Evolutionary conservation across 2,888 invertebrate species (phyloP), one percentile per base, ranked within the genome.

Genomic region (Schrankia costaestrigalis): DNA sequence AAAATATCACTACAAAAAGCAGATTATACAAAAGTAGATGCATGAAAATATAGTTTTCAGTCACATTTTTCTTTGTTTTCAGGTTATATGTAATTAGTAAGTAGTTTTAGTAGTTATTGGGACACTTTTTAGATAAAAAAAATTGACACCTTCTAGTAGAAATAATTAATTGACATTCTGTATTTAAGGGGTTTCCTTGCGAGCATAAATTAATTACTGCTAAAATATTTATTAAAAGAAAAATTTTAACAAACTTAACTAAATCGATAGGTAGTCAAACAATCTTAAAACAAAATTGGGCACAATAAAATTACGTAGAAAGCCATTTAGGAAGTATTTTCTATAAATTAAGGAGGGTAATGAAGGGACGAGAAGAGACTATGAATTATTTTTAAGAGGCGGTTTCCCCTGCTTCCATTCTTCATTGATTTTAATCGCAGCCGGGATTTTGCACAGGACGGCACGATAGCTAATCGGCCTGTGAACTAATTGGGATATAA

Each of bases 301-400:
- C 31, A 31, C 47, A 41, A 58, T 56, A 48, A 67, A 71, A 67
- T 59, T 57, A 56, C 44, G 37, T 48, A 35, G 46, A 46, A 55
- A 69, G 70, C 62, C 68, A 73, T 71, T 50, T 46, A 37, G 46
- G 39, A 66, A 69, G 69, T 66, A 70, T 73, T 67, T 62, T 48
- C 59, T 57, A 63, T 59, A 68, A 69, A 69, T 71, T 69, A 71
- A 68, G 60, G 71, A 63, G 57, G 54, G 62, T 62, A 74, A 78
- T 74, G 62, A 67, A 67, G 63, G 69, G 71, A n/a, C n/a, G n/a
- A n/a, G n/a, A n/a, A n/a, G n/a, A n/a, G 55, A 51, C 54, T 51
- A 65, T 71, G 70, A 77, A 74, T 77, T 73, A 74, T 74, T 77
- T 77, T 74, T 74, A 77, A 77, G 71, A 64, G 64, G 65, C 55